Percentiles rank a stretch among this genome's conserved stretches.
phyloP scores from a whole-genome alignment of 2,888 invertebrate genomes.

The Diarsia mendica region DNA sequence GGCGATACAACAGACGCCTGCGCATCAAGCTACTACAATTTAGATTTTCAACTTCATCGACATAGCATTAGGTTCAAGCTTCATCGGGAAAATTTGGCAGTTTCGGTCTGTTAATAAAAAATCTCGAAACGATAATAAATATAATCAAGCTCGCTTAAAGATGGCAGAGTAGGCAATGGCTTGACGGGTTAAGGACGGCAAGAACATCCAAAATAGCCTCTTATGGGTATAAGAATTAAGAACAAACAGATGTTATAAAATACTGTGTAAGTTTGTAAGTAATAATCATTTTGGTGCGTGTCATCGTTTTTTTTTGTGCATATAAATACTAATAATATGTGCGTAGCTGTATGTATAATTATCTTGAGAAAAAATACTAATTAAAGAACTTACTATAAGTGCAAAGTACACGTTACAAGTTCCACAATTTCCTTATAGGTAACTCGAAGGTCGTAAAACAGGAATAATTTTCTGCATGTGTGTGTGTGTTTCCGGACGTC shows the following conservation, averaged over 20 bases:
- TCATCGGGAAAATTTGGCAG: no score
- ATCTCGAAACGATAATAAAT: background rate
- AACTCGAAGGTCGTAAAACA: slow-evolving; percentile 27
- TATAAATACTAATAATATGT: background rate
- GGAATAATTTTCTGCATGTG: slow-evolving; percentile 29
- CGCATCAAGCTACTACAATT: no score
- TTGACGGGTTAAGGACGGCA: slow-evolving; percentile 39
- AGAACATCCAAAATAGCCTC: slow-evolving; percentile 20
- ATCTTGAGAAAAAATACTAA: slow-evolving; percentile 19
- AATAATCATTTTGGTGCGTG: slow-evolving; percentile 7
- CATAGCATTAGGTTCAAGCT: no score
- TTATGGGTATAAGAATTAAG: slow-evolving; percentile 5
- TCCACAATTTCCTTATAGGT: no score
- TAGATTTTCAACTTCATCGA: no score
- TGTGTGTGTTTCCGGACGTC: slow-evolving; percentile 48
- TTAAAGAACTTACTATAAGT: background rate
- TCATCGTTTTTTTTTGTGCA: slow-evolving; percentile 1
- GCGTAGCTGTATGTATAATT: background rate
- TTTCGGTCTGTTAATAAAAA: background rate
- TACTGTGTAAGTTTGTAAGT: background rate
- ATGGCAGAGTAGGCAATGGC: background rate
- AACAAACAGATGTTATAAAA: slow-evolving; percentile 26
- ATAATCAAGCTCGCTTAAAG: background rate
- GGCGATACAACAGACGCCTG: no score
- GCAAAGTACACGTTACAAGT: slow-evolving; percentile 1